Evolutionary conservation across 2,113 vertebrate genomes (phyloP).

Genomic region (Vulpes vulpes): DNA sequence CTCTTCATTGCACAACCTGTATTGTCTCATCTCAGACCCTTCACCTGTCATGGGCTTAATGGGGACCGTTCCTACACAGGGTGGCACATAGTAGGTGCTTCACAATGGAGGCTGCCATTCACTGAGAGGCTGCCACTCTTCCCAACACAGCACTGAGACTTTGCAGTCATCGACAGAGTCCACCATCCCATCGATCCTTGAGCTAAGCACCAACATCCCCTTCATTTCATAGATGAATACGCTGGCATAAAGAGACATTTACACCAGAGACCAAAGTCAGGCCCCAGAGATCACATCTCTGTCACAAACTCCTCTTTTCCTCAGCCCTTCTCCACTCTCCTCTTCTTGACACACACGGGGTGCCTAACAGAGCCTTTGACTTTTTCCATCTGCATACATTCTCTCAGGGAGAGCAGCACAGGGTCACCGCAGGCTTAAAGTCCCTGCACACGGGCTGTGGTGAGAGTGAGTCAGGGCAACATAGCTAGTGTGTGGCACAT

Average conservation of each 20-base stretch:
- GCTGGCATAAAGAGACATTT: accelerated
- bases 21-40: constrained; percentile 77
- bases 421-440: background rate
- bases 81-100: background rate
- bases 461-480: accelerated
- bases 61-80: too few relatives aligned
- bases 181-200: background rate
- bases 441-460: accelerated
- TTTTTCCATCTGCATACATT: background rate
- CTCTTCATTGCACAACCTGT: constrained; percentile 50
- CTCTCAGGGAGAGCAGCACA: background rate
- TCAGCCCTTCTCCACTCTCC: too few relatives aligned
- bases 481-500: accelerated
- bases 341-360: background rate
- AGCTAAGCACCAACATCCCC: too few relatives aligned
- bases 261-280: background rate
- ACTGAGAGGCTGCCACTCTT: background rate
- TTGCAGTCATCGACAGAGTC: background rate
- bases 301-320: background rate
- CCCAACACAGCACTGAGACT: accelerated
- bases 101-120: background rate
- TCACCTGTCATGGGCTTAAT: background rate
- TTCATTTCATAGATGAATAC: background rate
- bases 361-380: background rate
- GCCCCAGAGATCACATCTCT: background rate